Percentiles rank a stretch among this genome's conserved stretches.
Evolutionary conservation across 2,888 invertebrate species (phyloP).

Genomic region (Zelleria hepariella): DNA sequence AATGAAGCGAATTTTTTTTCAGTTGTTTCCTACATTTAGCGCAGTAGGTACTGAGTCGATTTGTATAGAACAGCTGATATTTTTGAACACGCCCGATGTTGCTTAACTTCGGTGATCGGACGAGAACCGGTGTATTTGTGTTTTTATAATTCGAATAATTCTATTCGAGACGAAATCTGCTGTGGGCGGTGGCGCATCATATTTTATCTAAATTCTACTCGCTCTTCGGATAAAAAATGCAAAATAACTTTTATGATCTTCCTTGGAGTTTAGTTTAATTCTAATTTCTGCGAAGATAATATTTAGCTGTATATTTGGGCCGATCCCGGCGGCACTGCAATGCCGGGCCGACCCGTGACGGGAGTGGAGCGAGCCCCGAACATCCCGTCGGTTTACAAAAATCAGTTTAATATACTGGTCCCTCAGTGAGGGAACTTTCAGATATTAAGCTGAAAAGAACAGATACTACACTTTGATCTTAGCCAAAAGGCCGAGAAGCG

Average conservation of each 20-base stretch:
- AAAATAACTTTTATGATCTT: too few relatives aligned
- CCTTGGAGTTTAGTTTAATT: too few relatives aligned
- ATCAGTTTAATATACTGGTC: constrained; percentile 7
- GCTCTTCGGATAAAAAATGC: not conserved
- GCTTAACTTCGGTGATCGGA: constrained; percentile 23
- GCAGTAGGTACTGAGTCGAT: too few relatives aligned
- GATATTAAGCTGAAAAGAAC: constrained; percentile 8
- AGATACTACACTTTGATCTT: constrained; percentile 7
- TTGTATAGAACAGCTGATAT: too few relatives aligned
- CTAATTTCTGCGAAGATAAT: too few relatives aligned
- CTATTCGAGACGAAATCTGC: too few relatives aligned
- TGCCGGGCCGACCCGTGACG: constrained; percentile 8
- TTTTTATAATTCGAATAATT: too few relatives aligned
- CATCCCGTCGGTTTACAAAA: constrained; percentile 5
- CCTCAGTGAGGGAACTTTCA: constrained; percentile 5
- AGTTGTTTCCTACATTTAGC: too few relatives aligned
- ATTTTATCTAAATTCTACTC: too few relatives aligned
- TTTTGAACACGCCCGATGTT: too few relatives aligned
- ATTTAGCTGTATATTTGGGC: not conserved
- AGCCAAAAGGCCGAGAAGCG: constrained; percentile 9
- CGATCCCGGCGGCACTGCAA: constrained; percentile 8
- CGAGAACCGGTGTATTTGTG: constrained; percentile 19
- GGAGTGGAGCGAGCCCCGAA: constrained; percentile 8
- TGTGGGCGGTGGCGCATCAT: too few relatives aligned
- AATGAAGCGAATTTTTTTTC: too few relatives aligned